Evolutionary conservation across 2,797 vertebrate species (phyloP).

Genomic region (Crocodylus rhombifer): DNA sequence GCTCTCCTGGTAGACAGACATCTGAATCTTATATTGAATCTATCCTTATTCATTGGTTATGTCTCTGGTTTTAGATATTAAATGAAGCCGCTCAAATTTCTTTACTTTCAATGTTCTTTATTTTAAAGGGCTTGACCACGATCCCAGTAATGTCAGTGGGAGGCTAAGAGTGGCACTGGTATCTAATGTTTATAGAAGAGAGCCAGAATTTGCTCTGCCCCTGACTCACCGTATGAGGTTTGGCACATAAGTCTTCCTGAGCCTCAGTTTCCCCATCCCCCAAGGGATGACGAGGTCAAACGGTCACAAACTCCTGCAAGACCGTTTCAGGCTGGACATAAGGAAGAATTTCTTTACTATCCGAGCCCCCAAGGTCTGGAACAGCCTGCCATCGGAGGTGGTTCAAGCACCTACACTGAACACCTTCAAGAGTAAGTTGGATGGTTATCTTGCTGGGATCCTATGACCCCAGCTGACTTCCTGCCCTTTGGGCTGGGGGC

Average conservation of each 20-base stretch:
- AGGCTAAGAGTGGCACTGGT: neutral
- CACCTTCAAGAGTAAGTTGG: no score
- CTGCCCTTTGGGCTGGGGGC: no score
- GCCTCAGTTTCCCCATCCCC: neutral
- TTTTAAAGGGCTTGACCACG: neutral
- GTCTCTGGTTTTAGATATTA: neutral
- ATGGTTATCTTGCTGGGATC: no score
- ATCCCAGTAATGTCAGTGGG: neutral
- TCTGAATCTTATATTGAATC: no score
- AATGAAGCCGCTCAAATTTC: neutral
- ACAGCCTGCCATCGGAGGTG: no score
- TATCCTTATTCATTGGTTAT: neutral
- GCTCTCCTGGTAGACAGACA: neutral
- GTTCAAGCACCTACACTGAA: no score
- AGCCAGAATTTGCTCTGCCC: neutral
- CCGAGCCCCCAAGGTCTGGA: no score
- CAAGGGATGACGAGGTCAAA: fast-evolving
- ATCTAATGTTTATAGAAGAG: neutral
- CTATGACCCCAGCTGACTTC: no score
- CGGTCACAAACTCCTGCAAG: no score
- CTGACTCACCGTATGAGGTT: neutral
- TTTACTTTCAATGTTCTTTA: neutral
- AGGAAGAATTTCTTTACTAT: no score
- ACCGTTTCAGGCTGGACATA: no score
- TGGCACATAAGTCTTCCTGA: neutral